Evolutionary conservation across 2,797 vertebrate genomes (phyloP).

Genomic region (Labroides dimidiatus): DNA sequence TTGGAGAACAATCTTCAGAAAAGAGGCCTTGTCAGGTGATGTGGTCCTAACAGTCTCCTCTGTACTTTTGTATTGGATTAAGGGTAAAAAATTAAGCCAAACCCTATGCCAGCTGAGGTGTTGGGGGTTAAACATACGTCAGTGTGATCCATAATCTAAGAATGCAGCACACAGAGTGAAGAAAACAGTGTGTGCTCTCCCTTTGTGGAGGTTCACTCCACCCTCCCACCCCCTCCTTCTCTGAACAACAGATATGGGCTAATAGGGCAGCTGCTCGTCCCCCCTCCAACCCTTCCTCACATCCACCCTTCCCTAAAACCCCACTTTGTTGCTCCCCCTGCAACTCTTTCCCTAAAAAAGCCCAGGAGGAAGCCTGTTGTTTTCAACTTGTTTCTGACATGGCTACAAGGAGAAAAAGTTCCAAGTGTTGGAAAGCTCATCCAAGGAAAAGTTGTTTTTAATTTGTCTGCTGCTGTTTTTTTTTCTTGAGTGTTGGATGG

Average conservation of each 20-base stretch:
- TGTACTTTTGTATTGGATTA: slow-evolving; percentile 49
- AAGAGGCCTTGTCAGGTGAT: slow-evolving; percentile 59
- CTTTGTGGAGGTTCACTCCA: slow-evolving; percentile 74
- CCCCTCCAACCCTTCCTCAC: slow-evolving; percentile 20
- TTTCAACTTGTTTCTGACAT: slow-evolving; percentile 69
- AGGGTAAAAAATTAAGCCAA: slow-evolving; percentile 46
- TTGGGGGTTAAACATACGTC: slow-evolving; percentile 53
- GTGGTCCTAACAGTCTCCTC: slow-evolving; percentile 37
- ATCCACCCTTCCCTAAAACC: slow-evolving; percentile 43
- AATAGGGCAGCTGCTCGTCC: slow-evolving; percentile 80
- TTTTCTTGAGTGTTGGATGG: slow-evolving; percentile 10
- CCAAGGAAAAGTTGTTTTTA: slow-evolving; percentile 24
- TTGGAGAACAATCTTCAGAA: slow-evolving; percentile 49
- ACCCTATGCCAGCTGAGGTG: slow-evolving; percentile 34
- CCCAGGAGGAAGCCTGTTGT: slow-evolving; percentile 72
- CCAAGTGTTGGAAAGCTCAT: slow-evolving; percentile 38
- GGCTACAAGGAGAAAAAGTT: slow-evolving; percentile 59
- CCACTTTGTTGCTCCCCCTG: slow-evolving; percentile 48
- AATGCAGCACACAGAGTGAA: slow-evolving; percentile 41
- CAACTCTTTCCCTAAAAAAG: slow-evolving; percentile 62
- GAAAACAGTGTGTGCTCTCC: slow-evolving; percentile 55
- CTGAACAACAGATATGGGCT: slow-evolving; percentile 80
- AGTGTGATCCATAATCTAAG: slow-evolving; percentile 50
- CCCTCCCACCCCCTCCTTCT: slow-evolving; percentile 68
- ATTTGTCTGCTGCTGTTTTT: slow-evolving; percentile 31